Evolutionary conservation across 2,888 invertebrate species (phyloP), one percentile per base, ranked within the genome.

Genomic region (Sycophila texana): DNA sequence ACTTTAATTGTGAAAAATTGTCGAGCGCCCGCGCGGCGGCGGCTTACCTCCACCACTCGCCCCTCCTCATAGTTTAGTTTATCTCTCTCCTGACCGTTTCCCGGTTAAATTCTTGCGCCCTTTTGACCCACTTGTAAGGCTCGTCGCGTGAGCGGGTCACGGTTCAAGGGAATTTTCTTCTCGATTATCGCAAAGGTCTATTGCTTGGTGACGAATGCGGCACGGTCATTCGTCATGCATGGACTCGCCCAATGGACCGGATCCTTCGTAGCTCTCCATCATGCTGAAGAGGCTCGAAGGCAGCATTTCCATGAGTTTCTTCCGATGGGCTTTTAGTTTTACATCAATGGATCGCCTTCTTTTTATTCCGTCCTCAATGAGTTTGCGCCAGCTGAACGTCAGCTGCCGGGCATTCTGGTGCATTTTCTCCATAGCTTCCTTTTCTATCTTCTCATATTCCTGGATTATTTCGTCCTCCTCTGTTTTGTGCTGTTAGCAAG

Each of bases 301-400:
- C 53, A 5, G 22, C 72, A 7, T 66, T 71, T 14, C 49, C 22
- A 26, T 60, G 2, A 22, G 12, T 60, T 53, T 66, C n/a, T 20
- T 51, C 26, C 13, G 53, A 10, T 58, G 73, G 4, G 14, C 10
- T 30, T 77, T 82, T 20, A 86, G 81, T 30, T 83, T 81, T 4
- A 82, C 73, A 70, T 92, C 92, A 30, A 93, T 87, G 14, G 91
- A 90, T 74, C 89, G 90, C 53, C 93, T 88, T 83, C 93, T 89
- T 77, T 91, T 91, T 84, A 91, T 92, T 0, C 93, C 93, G 79
- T 92, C 92, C 18, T 89, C 87, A 67, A 94, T 86, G 18, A 93
- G 91, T 16, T 90, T 89, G 18, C 91, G 91, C 94, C 94, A 94
- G 82, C 91, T 90, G 85, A 94, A 94, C 2, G 88, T 84, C 30